phyloP scores from a whole-genome alignment of 2,797 vertebrate species.

The Dermochelys coriacea region DNA sequence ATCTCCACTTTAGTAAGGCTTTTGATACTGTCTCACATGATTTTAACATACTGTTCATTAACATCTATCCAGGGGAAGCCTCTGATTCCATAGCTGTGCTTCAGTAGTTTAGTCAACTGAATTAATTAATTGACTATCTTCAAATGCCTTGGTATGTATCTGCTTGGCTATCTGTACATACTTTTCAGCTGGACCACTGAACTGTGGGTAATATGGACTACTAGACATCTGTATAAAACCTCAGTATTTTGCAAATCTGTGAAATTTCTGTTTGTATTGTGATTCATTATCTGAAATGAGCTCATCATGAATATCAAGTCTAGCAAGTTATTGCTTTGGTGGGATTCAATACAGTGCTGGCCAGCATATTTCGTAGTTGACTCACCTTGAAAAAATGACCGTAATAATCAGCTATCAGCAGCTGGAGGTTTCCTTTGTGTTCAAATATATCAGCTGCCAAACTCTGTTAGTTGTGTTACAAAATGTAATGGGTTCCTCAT shows the following conservation, averaged over 20 bases:
- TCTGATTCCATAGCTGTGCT: not conserved
- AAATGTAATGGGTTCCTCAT: constrained; percentile 5
- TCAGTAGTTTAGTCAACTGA: not conserved
- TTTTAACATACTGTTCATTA: not conserved
- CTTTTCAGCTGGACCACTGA: not conserved
- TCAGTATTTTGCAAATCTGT: constrained; percentile 5
- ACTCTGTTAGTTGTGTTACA: constrained; percentile 38
- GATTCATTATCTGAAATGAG: constrained; percentile 13
- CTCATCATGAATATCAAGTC: not conserved
- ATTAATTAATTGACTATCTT: not conserved
- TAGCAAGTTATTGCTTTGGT: constrained; percentile 26
- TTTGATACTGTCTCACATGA: too few relatives aligned
- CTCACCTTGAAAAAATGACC: constrained; percentile 49
- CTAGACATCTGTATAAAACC: not conserved
- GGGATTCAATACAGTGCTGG: too few relatives aligned
- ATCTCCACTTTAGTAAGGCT: too few relatives aligned
- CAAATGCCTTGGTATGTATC: not conserved
- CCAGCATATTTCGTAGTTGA: constrained; percentile 57
- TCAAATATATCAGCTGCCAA: constrained; percentile 55
- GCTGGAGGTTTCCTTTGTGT: constrained; percentile 32
- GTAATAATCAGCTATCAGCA: constrained; percentile 60
- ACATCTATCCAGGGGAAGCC: not conserved
- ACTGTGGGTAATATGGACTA: not conserved
- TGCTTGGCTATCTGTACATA: not conserved
- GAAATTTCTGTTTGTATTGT: not conserved